Evolutionary conservation across 2,113 vertebrate genomes (phyloP), one percentile per base, ranked within the genome.

Genomic region (Himantopus leucocephalus): DNA sequence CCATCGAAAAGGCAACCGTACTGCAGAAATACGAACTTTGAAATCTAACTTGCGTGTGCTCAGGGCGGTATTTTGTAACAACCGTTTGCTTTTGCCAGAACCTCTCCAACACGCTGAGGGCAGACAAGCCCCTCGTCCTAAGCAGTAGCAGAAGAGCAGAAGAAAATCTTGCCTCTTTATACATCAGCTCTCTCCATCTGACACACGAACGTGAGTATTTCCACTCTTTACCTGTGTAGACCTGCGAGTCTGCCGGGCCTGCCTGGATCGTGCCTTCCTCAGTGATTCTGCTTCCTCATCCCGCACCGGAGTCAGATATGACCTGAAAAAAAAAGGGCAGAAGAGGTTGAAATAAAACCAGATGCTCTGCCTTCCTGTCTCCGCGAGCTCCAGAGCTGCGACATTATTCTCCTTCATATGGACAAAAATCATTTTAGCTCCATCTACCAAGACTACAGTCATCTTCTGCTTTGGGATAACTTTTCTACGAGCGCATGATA

Each of bases 231-330:
- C 99, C 98, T 99, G 99, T 16, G 99, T 99, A 39, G 99, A 99
- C 96, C 99, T 98, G 74, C 99, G 98, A 6, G 99, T 99, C 97
- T 99, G 99, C 64, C 99, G 98, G 74, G 99, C 99, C 87, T 99
- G 99, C 87, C 99, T 98, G 84, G 99, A 99, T 43, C 98, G 99
- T 0, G 99, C 99, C 97, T 99, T 99, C 93, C 99, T 98, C 97
- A 99, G 98, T 11, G 99, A 99, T 59, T 99, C 99, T 0, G 99
- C 99, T 72, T 99, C 99, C 84, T 99, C 99, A 95, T 99, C 99
- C 45, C 99, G 97, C 71, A 99, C 99, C 0, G 99, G 99, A 35
- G 99, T 98, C 97, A 99, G 97, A 95, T 98, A 98, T 0, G 98
- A 98, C 95, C 98, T 98, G 91, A 32, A 55, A 29, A n/a, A n/a